A percentile compares a stretch with the other conserved stretches of the same genome.
Evolutionary conservation across 2,888 invertebrate genomes (phyloP).

Genomic region (Heliothis peltigera): DNA sequence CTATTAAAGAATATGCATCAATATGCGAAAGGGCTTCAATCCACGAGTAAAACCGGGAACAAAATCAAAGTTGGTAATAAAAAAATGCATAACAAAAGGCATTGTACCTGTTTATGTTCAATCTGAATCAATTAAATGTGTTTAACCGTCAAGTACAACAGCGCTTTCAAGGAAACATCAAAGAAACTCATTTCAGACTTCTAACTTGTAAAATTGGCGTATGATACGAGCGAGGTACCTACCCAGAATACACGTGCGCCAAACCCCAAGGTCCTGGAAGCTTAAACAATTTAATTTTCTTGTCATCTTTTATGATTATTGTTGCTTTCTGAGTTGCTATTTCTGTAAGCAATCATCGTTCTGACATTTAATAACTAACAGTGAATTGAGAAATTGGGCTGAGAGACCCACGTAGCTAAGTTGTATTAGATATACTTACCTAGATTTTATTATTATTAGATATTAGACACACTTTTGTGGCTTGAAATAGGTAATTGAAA

Average conservation of each 20-base stretch:
- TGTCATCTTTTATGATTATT: constrained; percentile 7
- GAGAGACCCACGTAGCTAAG: no score
- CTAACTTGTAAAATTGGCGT: constrained; percentile 21
- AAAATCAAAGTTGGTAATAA: no score
- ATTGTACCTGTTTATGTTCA: no score
- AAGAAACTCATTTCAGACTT: constrained; percentile 3
- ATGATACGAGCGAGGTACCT: constrained; percentile 8
- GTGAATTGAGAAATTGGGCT: background rate
- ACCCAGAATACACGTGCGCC: constrained; percentile 6
- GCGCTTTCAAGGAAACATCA: background rate
- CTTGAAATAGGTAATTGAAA: no score
- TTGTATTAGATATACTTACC: no score
- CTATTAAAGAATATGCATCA: no score
- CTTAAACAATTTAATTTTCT: constrained; percentile 29
- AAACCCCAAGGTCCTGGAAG: constrained; percentile 3
- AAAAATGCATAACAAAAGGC: no score
- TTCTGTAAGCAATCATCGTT: constrained; percentile 13
- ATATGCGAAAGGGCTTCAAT: no score
- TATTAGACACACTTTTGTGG: no score
- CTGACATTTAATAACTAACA: background rate
- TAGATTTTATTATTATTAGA: no score
- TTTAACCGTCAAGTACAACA: background rate
- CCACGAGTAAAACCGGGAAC: no score
- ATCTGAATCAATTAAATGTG: background rate
- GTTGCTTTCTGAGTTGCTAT: background rate